Base-by-base conservation (phyloP, 2,888 invertebrate species). In the Heliconius charithonia region DNA sequence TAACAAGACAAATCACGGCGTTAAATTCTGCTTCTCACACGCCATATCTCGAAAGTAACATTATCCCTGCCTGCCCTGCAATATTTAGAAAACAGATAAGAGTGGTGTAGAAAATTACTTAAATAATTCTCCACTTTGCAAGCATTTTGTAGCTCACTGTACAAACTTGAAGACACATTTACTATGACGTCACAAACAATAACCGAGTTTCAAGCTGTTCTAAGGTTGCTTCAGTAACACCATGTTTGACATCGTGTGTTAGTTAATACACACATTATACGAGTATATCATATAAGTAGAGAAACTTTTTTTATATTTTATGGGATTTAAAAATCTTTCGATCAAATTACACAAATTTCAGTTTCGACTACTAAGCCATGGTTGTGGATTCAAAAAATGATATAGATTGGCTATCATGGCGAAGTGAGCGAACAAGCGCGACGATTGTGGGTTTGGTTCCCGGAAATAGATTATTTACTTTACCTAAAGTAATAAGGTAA, bases 151-250 rank as follows among this genome's bases (percentile, higher is more conserved):
- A 51, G 71, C 59, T 59, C 6, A 59, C 59, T 59, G 72, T 72
- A 72, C 72, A 32, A 59, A 72, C 72, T 72, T 72, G 72, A 72
- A 72, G 72, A 72, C 72, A 71, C 29, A 72, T 72, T 72, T 72
- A 59, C 72, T 25, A 22, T 72, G 72, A 72, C 72, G 72, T 72
- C 72, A 72, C 59, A 72, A 72, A 72, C 72, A 72, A 72, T 72
- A 72, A 72, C 72, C 59, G 72, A 72, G 72, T 72, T 72, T 72
- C 72, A 59, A 72, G 72, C 72, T 72, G 72, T 72, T 72, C 59
- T 72, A 59, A 59, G 72, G 56, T 59, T 72, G 32, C 72, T 72
- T 59, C 72, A 13, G 56, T 72, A 72, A 72, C 72, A 72, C 29
- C 56, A 72, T 72, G 59, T 72, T 59, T 25, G 59, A 72, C 59